Conservation (phyloP, 2,113 vertebrate species). For the Peromyscus leucopus region DNA sequence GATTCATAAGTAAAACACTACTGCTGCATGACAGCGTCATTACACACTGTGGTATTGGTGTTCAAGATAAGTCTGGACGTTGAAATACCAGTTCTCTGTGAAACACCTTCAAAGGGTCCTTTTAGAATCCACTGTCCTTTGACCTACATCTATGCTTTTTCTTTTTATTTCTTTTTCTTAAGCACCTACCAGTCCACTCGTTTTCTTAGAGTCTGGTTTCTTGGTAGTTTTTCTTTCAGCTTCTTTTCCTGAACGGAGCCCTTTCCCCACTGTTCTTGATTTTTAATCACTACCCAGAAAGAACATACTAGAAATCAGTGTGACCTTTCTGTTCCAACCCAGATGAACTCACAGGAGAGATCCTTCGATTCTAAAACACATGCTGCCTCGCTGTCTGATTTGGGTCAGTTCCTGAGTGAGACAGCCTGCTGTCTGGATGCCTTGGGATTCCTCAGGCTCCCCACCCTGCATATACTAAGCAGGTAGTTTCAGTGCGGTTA, state of each 20-base stretch:
- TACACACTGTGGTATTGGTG: not conserved
- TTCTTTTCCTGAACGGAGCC: conserved; percentile 56
- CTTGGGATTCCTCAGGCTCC: conserved; percentile 70
- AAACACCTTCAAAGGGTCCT: conserved; percentile 19
- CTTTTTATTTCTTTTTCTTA: not conserved
- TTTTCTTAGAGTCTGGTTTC: conserved; percentile 54
- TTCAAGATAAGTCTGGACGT: not conserved
- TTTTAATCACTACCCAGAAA: conserved; percentile 43
- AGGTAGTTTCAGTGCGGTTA: conserved; percentile 82
- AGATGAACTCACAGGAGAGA: not conserved
- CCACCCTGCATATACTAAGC: conserved; percentile 60
- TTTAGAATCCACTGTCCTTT: conserved; percentile 28
- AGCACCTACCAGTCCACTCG: not conserved
- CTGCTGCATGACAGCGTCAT: not conserved
- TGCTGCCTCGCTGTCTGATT: conserved; percentile 13
- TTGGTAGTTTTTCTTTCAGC: conserved; percentile 49
- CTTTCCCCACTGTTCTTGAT: accelerated
- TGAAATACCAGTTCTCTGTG: conserved; percentile 35
- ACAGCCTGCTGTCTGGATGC: conserved; percentile 35
- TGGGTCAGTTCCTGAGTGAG: conserved; percentile 22
- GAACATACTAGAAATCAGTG: conserved; percentile 56
- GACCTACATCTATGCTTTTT: not conserved
- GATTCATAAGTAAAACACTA: conserved; percentile 16
- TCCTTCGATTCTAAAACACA: not conserved
- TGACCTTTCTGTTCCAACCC: not conserved